Evolutionary conservation across 2,888 invertebrate species (phyloP).

Genomic region (Eudasyphora cyanicolor): DNA sequence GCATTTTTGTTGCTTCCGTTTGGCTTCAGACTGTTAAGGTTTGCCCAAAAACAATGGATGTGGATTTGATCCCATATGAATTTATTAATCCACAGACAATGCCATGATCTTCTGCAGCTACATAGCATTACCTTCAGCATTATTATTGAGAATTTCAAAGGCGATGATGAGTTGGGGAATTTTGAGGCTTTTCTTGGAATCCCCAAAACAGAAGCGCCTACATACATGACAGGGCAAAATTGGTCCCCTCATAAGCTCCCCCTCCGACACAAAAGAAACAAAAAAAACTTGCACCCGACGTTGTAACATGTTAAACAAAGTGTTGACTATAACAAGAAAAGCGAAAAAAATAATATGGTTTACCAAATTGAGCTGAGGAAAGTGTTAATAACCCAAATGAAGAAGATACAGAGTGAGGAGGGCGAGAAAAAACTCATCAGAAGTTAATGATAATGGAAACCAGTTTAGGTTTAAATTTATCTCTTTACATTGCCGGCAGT

Average conservation of each 20-base stretch:
- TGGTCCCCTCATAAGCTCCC: not conserved
- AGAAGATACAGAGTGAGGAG: not conserved
- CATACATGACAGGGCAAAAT: not conserved
- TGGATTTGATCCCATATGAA: too few species aligned
- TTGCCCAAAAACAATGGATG: too few species aligned
- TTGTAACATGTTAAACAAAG: not conserved
- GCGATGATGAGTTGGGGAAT: not conserved
- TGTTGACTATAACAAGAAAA: not conserved
- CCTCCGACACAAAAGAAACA: not conserved
- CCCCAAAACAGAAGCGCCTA: not conserved
- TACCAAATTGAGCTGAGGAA: not conserved
- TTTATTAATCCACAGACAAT: not conserved
- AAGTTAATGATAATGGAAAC: conserved; percentile 19
- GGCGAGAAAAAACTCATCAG: not conserved
- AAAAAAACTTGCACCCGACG: not conserved
- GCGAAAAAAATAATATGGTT: not conserved
- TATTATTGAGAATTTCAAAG: not conserved
- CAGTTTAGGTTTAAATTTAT: not conserved
- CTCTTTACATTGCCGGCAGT: not conserved
- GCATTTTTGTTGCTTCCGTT: not conserved
- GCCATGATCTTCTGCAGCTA: not conserved
- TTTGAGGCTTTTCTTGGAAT: not conserved
- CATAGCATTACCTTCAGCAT: not conserved
- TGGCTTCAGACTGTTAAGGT: not conserved
- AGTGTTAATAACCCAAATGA: not conserved